Base-by-base conservation (phyloP, 2,888 invertebrate species). In the Synanthedon formicaeformis region DNA sequence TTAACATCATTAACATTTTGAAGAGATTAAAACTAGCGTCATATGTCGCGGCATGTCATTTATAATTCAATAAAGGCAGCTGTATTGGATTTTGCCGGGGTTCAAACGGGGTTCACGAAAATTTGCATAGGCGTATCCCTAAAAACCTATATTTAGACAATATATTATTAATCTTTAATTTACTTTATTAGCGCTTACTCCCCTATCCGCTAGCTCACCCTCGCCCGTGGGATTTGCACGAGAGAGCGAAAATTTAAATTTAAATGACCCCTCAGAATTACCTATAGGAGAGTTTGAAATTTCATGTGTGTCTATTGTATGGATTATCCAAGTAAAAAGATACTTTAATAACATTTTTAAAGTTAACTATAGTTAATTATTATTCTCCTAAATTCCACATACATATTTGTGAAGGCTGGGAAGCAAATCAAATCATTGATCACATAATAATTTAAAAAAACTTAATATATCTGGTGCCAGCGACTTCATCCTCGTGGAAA, bases 111-210 rank as follows among this genome's bases (percentile, higher is more conserved):
- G 73, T 64, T 65, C 60, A 54, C 60, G 53, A 61, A 66, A 67
- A 82, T 81, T 81, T 81, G 75, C 82, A 83, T 81, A 71, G 70
- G 63, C 65, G 67, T 69, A 77, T 72, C 71, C 71, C 75, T 66
- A 70, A 75, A 78, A 78, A 75, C 75, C 78, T 78, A 76, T 83
- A 81, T 78, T 77, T 79, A 76, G 77, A 80, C 78, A 80, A 85
- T 87, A 72, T 82, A 85, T 84, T 87, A 87, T 87, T 87, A 86
- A 87, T 86, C 81, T 86, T 85, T 87, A 87, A 87, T 87, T 87
- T 86, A 78, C 84, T 87, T 87, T 85, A 86, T 87, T 84, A 85
- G 80, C 80, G 69, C 67, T 69, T 66, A 64, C 75, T 77, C 80
- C 86, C 83, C 81, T 71, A 69, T 67, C 60, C 62, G 61, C 60